phyloP scores from a whole-genome alignment of 2,888 invertebrate species.

The Amphipoea lucens region DNA sequence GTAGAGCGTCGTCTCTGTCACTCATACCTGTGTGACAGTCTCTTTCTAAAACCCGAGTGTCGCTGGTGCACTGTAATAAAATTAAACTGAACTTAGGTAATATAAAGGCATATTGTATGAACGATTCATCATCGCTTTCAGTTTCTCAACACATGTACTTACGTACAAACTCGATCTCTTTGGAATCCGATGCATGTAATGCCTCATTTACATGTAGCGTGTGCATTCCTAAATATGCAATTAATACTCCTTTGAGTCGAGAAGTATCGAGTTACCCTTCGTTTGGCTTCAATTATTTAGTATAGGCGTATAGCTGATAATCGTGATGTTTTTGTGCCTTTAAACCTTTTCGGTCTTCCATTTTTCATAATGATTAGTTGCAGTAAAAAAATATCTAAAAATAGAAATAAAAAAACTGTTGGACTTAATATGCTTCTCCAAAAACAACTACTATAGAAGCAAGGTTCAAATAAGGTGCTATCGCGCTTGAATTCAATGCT shows the following conservation, averaged over 20 bases:
- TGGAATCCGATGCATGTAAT: conserved; percentile 26
- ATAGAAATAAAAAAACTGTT: neutral
- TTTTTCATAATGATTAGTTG: neutral
- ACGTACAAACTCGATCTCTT: conserved; percentile 5
- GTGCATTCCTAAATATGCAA: conserved; percentile 18
- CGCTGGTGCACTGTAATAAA: neutral
- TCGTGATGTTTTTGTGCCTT: neutral
- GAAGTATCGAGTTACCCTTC: conserved; percentile 10
- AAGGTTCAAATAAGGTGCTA: neutral
- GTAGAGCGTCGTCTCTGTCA: too few species aligned
- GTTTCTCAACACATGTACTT: conserved; percentile 25
- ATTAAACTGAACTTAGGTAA: neutral
- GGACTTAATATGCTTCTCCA: neutral
- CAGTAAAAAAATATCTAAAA: neutral
- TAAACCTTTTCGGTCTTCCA: too few species aligned
- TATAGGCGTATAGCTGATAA: neutral
- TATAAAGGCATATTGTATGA: conserved; percentile 9
- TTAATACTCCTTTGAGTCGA: conserved; percentile 8
- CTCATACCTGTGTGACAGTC: neutral
- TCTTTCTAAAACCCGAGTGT: neutral
- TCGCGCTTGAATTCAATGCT: neutral
- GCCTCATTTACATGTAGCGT: conserved; percentile 24
- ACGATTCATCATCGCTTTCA: conserved; percentile 13
- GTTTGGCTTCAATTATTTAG: conserved; percentile 1
- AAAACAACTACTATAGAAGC: neutral